These are phyloP conservation scores for Zosterops hypoxanthus DNA, from an alignment of 2,113 vertebrate genomes.

Conservation along the genomic window DNA sequence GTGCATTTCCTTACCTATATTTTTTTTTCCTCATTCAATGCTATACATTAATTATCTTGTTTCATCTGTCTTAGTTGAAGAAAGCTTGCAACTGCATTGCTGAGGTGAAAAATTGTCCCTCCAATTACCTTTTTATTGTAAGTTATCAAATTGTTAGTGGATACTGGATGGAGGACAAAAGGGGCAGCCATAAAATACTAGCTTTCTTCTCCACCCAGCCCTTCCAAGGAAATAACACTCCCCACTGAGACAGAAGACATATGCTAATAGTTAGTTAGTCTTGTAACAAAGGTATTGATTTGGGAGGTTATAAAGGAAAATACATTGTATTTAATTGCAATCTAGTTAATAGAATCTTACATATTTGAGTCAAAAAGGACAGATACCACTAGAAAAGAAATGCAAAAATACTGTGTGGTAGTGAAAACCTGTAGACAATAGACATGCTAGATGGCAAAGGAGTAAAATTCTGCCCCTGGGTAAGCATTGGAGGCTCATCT, in stretches of 20 bases:
- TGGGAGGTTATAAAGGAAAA: neutral
- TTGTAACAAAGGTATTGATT: neutral
- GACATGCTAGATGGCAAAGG: neutral
- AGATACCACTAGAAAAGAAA: neutral
- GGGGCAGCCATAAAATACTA: neutral
- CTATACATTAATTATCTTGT: neutral
- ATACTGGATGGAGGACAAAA: neutral
- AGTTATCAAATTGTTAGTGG: neutral
- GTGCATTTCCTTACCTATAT: neutral
- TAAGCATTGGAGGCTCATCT: neutral
- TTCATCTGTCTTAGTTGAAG: neutral
- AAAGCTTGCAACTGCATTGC: neutral
- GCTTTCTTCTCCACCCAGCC: neutral
- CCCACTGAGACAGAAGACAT: neutral
- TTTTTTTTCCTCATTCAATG: neutral
- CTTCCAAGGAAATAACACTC: neutral
- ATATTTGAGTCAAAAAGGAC: neutral
- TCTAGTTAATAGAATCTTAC: neutral
- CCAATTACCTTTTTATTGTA: neutral
- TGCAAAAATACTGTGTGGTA: neutral
- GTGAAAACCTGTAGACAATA: neutral
- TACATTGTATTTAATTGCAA: no score
- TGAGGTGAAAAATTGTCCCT: neutral
- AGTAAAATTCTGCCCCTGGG: neutral
- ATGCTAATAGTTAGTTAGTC: neutral